Percentiles rank a stretch among this genome's conserved stretches.
Conservation (phyloP, 2,113 vertebrate species). For the Phaethon lepturus region DNA sequence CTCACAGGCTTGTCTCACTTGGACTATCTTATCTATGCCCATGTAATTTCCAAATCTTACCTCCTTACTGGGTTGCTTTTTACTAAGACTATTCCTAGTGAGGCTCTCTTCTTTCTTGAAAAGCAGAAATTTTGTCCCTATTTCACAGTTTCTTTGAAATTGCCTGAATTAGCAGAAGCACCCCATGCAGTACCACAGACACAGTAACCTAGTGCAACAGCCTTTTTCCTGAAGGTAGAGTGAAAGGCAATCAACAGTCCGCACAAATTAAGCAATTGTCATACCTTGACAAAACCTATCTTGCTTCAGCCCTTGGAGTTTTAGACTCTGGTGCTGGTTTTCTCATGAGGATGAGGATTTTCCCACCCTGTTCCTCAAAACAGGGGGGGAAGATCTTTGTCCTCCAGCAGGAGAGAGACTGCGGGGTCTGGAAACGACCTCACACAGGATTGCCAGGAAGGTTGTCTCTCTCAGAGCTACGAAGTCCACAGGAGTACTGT, state of each 20-base stretch:
- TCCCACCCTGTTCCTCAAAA: not conserved
- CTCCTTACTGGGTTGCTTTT: not conserved
- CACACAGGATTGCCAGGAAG: not conserved
- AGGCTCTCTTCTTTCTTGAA: not conserved
- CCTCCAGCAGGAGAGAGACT: not conserved
- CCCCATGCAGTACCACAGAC: not conserved
- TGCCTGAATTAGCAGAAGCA: not conserved
- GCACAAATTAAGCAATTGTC: not conserved
- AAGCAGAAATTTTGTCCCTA: not conserved
- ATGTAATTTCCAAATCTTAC: not conserved
- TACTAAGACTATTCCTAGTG: not conserved
- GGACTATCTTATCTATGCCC: not conserved
- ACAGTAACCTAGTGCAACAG: not conserved
- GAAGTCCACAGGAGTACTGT: not conserved
- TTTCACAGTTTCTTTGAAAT: not conserved
- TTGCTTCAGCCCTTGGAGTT: not conserved
- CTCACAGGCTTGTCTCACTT: not conserved
- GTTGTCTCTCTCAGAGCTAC: not conserved
- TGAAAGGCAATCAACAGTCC: not conserved
- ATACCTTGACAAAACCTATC: not conserved
- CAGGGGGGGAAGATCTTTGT: not conserved
- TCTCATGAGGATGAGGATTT: not conserved
- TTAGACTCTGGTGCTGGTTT: not conserved
- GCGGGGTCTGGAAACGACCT: not conserved
- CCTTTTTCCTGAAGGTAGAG: not conserved